A percentile compares a stretch with the other conserved stretches of the same genome.
Conservation (phyloP, 2,888 invertebrate species). For the Nowickia ferox region DNA sequence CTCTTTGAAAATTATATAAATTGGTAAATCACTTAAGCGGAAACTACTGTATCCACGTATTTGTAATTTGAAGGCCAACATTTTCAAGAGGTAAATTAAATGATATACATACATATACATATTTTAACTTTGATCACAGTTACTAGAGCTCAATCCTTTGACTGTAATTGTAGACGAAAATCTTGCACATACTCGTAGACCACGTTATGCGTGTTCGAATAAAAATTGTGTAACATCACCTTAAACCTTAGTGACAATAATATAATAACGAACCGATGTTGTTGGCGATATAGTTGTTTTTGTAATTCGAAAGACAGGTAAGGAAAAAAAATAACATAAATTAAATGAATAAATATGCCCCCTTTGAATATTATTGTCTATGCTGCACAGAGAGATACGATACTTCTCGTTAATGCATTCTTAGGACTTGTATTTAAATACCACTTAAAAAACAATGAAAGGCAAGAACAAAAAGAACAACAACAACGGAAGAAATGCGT, state of each 20-base stretch:
- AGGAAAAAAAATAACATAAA: not conserved
- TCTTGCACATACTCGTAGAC: too few relatives aligned
- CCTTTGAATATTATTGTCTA: conserved; percentile 15
- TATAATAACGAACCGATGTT: conserved; percentile 17
- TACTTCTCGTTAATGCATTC: conserved; percentile 14
- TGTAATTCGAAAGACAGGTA: conserved; percentile 26
- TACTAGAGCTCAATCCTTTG: too few relatives aligned
- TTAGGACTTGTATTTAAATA: conserved; percentile 37
- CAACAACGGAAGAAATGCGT: conserved; percentile 30
- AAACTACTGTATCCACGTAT: too few relatives aligned
- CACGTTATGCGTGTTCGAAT: not conserved
- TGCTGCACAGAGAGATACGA: not conserved
- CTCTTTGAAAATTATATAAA: too few relatives aligned
- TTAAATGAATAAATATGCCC: conserved; percentile 22
- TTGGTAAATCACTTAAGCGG: too few relatives aligned
- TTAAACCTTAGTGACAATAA: conserved; percentile 38
- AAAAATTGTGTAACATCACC: conserved; percentile 22
- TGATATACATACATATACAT: too few relatives aligned
- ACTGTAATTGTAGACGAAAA: too few relatives aligned
- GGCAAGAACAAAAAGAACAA: conserved; percentile 1
- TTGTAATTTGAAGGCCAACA: too few relatives aligned
- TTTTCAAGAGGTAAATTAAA: too few relatives aligned
- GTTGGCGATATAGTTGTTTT: conserved; percentile 39
- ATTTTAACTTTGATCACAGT: too few relatives aligned
- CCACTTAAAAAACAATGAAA: conserved; percentile 51